Base-by-base conservation (phyloP, 2,113 vertebrate species). In the Hydropotes inermis region DNA sequence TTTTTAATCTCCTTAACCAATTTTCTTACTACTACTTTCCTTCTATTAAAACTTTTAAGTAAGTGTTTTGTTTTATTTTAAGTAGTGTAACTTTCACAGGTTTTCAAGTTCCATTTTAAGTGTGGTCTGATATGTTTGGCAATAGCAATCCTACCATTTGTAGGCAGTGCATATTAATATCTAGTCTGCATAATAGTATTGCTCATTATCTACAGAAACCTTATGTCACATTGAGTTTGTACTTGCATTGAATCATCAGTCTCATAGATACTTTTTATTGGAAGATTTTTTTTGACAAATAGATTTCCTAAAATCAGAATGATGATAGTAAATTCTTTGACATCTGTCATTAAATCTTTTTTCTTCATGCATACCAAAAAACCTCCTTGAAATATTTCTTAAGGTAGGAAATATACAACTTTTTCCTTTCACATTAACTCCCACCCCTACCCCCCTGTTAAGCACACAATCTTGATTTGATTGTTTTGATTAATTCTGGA, bases 251-350 rank as follows among this genome's bases (percentile, higher is more conserved):
- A 25, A 5, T 85, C 7, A 60, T 93, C 16, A 87, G 17, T 93
- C 43, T 78, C 43, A 86, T 5, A 30, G 82, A 78, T 39, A 60
- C 33, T 36, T 87, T 93, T 87, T 87, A 60, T 78, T 78, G 83
- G 3, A 87, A 93, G 43, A 23, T 28, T 87, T 87, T 70, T 70
- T 78, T 54, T 87, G 57, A 81, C 27, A 28, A 28, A n/a, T 6
- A 76, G 39, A 54, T 84, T 55, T 43, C 39, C 47, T 79, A 55
- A 76, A 84, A 52, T 74, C 70, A 95, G 43, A 95, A 74, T 57
- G 12, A 33, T 64, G 57, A 81, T 57, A 90, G 47, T 74, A 89
- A 95, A 45, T 19, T 89, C 58, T 83, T 83, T 95, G 93, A 74
- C 19, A 4, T 83, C 52, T 58, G 30, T 70, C 19, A 45, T 84